phyloP scores from a whole-genome alignment of 2,888 invertebrate genomes.

The Seira sanloemensis region DNA sequence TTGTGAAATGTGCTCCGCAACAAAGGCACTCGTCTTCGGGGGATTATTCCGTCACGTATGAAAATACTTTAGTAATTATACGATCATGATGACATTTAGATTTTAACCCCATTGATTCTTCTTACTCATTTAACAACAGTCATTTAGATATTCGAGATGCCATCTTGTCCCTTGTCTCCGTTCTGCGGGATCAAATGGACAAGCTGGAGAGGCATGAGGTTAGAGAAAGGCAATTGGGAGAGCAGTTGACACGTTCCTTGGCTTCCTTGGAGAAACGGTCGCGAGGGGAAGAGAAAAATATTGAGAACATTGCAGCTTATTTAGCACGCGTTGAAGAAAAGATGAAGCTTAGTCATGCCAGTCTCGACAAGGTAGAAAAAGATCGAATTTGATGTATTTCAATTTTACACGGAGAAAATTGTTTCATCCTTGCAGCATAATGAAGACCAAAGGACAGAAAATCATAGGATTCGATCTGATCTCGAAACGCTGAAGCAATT shows the following conservation, averaged over 20 bases:
- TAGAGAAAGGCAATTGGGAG: conserved; percentile 86
- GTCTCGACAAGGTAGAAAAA: conserved; percentile 66
- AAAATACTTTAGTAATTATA: background rate
- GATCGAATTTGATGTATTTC: background rate
- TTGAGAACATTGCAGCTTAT: conserved; percentile 79
- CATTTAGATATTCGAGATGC: conserved; percentile 86
- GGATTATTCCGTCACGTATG: conserved; percentile 71
- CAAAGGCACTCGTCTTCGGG: conserved; percentile 48
- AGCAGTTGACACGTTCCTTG: conserved; percentile 86
- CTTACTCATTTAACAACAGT: conserved; percentile 77
- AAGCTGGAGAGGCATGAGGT: conserved; percentile 90
- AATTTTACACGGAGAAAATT: background rate
- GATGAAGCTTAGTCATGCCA: conserved; percentile 77
- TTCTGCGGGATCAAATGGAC: conserved; percentile 86
- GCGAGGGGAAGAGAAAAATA: conserved; percentile 81
- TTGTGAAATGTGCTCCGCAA: conserved; percentile 52
- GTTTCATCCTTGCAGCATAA: conserved; percentile 22
- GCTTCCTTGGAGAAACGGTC: conserved; percentile 83
- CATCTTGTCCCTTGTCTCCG: conserved; percentile 86
- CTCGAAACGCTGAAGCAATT: conserved; percentile 30
- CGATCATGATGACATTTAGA: background rate
- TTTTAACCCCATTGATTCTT: background rate
- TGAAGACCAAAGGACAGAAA: conserved; percentile 34
- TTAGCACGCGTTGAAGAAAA: conserved; percentile 85
- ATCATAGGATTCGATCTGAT: conserved; percentile 23